Conservation (phyloP, 2,113 vertebrate species). For the Gadus chalcogrammus region DNA sequence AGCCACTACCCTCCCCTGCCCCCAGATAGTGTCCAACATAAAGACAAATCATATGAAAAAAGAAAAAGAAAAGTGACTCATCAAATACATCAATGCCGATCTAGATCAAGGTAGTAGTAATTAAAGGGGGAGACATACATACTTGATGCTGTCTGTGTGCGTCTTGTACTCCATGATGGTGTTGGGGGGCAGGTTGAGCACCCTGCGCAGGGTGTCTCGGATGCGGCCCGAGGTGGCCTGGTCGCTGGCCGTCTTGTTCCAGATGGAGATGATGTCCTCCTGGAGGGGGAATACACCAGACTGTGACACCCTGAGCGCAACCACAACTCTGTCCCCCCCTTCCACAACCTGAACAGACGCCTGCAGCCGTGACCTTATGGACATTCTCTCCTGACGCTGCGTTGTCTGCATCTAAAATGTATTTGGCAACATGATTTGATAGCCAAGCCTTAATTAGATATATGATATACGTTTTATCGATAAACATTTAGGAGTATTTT, state of each 20-base stretch:
- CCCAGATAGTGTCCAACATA: no score
- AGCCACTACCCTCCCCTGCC: no score
- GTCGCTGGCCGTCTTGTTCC: constrained; percentile 82
- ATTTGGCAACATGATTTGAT: no score
- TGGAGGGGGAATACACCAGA: constrained; percentile 28
- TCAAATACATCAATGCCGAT: not conserved
- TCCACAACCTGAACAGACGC: no score
- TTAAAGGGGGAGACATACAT: constrained; percentile 56
- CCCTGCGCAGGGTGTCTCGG: constrained; percentile 79
- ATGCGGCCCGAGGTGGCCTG: constrained; percentile 78
- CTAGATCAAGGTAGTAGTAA: constrained; percentile 33
- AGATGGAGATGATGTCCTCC: constrained; percentile 84
- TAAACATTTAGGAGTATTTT: no score
- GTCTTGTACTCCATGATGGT: constrained; percentile 85
- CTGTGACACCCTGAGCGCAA: no score
- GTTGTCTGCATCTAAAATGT: no score
- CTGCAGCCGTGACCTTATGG: no score
- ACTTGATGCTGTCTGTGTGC: constrained; percentile 83
- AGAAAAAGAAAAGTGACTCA: not conserved
- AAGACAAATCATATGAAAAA: not conserved
- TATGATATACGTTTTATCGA: no score
- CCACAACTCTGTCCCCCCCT: no score
- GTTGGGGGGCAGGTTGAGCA: constrained; percentile 80
- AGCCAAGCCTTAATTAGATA: no score
- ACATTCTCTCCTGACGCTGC: no score